These are phyloP conservation scores for Anhinga anhinga DNA, from an alignment of 2,113 vertebrate species.

Conservation along the genomic window DNA sequence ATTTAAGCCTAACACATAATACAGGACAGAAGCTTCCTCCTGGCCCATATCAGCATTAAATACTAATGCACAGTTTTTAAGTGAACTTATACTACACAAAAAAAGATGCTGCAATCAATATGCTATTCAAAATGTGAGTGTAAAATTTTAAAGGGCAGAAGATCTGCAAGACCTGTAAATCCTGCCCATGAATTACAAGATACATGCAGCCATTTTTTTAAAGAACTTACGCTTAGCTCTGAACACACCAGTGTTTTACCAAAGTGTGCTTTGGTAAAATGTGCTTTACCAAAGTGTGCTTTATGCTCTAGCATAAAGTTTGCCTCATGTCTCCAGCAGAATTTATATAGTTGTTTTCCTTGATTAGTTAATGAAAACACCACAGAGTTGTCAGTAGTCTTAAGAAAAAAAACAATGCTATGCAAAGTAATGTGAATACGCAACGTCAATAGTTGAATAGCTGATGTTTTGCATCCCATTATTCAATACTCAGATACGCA, in stretches of 20 bases:
- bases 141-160: background rate
- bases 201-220: background rate
- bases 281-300: too few species aligned
- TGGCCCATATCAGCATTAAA: background rate
- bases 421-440: fast-evolving
- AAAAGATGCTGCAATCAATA: background rate
- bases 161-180: background rate
- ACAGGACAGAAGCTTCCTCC: background rate
- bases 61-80: background rate
- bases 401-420: background rate
- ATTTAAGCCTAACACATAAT: background rate
- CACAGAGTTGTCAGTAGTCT: background rate
- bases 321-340: background rate
- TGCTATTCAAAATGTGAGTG: background rate
- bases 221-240: background rate
- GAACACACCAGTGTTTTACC: background rate
- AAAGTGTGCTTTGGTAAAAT: too few species aligned
- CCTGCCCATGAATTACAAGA: background rate
- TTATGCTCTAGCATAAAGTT: too few species aligned
- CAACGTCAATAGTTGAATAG: background rate
- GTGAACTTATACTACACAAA: background rate
- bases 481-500: background rate
- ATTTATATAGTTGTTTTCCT: background rate
- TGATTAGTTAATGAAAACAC: background rate
- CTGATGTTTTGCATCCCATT: background rate